A percentile compares a stretch with the other conserved stretches of the same genome.
phyloP scores from a whole-genome alignment of 2,797 vertebrate species.

The Varecia variegata region DNA sequence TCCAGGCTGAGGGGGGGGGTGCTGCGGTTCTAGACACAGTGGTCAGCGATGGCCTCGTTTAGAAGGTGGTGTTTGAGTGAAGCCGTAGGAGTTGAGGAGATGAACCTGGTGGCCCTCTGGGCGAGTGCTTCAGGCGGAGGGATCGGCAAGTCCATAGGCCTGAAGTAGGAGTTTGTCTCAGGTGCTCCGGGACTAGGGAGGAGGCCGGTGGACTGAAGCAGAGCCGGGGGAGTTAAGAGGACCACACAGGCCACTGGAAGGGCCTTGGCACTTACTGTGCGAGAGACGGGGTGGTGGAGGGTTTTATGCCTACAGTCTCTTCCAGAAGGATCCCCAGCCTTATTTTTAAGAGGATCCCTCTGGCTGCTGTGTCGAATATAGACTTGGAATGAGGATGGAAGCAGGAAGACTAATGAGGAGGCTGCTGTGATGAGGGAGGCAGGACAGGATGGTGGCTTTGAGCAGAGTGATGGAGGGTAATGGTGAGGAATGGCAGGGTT shows the following conservation, averaged over 20 bases:
- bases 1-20: not conserved
- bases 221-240: not conserved
- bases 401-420: not conserved
- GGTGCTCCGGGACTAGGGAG: not conserved
- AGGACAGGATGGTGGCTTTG: not conserved
- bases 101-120: not conserved
- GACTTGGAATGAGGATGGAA: not conserved
- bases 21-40: not conserved
- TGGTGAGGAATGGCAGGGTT: not conserved
- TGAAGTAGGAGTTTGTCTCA: not conserved
- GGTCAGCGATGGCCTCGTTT: not conserved
- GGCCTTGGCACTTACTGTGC: not conserved
- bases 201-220: not conserved
- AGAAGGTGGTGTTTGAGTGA: not conserved
- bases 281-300: not conserved
- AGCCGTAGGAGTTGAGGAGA: not conserved
- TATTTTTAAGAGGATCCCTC: not conserved
- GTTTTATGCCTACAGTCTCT: not conserved
- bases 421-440: not conserved
- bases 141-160: not conserved
- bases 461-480: not conserved
- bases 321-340: not conserved
- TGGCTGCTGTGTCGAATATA: not conserved
- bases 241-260: not conserved
- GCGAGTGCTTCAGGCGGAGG: not conserved